Base-by-base conservation (phyloP, 1,140 invertebrate species). In the Cephus cinctus region DNA sequence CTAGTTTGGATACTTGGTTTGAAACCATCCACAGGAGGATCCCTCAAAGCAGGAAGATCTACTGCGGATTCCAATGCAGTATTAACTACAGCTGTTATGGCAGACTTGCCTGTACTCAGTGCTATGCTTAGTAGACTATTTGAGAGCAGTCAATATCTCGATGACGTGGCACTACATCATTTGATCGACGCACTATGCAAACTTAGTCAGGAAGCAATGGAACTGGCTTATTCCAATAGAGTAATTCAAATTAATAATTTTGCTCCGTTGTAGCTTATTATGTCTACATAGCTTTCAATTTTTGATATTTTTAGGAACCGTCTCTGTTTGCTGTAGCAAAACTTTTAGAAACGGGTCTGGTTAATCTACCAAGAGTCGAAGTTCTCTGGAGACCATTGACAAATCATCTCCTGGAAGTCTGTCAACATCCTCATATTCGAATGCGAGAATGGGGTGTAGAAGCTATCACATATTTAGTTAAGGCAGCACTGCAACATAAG, bases 371-470 rank as follows among this genome's bases (percentile, higher is more conserved):
- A 30, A 79, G 96, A 32, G 90, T 98, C 19, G 92, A 97, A 71
- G 90, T 98, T 4, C 81, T 98, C 35, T 99, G 96, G 96, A 83
- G 89, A 57, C 94, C 94, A 5, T 80, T 99, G n/a, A 98, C 95
- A 0, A 94, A 93, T 71, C 96, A 98, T 79, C 77, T 98, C 15
- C 67, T 98, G 12, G 94, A 98, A 79, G 94, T 97, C 20, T 98
- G 95, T 68, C 90, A 93, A 65, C 96, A 98, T 80, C 91, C 95
- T 0, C 93, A 98, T 61, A 89, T 92, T 43, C 81, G 90, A 47
- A 94, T 98, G 90, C 80, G 96, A 22, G 94, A 96, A 75, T 98
- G 96, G 95, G 96, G 95, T 4, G 94, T 96, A 1, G 94, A 98
- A 76, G 94, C 96, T 2, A 86, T 98, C 12, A 98, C 96, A 0